phyloP scores from a whole-genome alignment of 2,797 vertebrate genomes.

The Sciurus carolinensis region DNA sequence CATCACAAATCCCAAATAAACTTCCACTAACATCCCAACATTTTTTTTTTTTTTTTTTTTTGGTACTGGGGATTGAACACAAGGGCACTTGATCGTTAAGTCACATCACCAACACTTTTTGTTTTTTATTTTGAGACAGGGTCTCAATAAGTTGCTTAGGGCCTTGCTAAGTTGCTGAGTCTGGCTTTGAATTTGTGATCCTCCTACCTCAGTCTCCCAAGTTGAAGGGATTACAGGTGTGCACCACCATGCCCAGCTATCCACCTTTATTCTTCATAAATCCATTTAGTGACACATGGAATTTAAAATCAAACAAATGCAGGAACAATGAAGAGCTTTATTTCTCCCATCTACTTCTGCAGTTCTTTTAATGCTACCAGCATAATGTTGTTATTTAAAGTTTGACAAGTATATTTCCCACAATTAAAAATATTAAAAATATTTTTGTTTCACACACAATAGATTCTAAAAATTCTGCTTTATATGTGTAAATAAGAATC shows the following conservation, averaged over 20 bases:
- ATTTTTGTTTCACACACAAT: not conserved
- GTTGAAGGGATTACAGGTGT: no score
- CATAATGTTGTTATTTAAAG: not conserved
- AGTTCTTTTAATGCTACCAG: not conserved
- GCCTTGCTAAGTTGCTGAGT: no score
- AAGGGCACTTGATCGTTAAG: no score
- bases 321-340: not conserved
- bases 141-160: no score
- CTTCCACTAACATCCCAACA: not conserved
- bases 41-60: no score
- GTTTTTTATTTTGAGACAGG: no score
- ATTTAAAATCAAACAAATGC: not conserved
- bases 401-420: not conserved
- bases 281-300: not conserved
- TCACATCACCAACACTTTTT: no score
- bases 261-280: not conserved
- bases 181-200: no score
- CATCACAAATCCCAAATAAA: not conserved
- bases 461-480: not conserved
- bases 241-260: no score
- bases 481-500: not conserved
- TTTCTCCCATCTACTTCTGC: not conserved
- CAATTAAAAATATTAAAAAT: not conserved
- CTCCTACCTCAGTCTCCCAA: no score
- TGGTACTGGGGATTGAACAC: no score